Percentiles rank a stretch among this genome's conserved stretches.
Conservation (phyloP, 1,140 invertebrate genomes). For the Acromyrmex heyeri region DNA sequence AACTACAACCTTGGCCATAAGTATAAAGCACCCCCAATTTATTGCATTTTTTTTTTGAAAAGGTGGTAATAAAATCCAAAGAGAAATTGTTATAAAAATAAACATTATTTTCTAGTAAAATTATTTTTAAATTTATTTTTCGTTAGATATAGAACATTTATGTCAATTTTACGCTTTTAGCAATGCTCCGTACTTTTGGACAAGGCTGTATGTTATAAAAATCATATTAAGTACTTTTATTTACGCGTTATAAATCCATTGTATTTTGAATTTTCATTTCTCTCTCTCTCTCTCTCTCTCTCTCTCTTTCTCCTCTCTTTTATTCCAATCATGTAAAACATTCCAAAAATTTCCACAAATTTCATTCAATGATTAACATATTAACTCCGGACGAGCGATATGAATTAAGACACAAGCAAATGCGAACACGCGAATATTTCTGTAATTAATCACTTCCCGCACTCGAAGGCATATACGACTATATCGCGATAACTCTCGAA, state of each 20-base stretch:
- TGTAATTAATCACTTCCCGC: constrained; percentile 32
- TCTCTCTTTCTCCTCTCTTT: not conserved
- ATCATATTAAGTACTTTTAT: not conserved
- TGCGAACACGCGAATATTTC: constrained; percentile 7
- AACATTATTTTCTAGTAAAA: no score
- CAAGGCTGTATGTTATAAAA: not conserved
- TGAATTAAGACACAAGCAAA: constrained; percentile 11
- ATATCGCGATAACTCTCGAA: constrained; percentile 61
- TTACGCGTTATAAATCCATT: not conserved
- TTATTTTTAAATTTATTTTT: no score
- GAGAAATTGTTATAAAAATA: no score
- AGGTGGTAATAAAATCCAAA: no score
- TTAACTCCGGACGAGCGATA: not conserved
- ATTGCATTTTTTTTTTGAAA: no score
- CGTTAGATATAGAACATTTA: no score
- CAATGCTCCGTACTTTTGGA: no score
- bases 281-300: not conserved
- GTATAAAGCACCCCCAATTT: no score
- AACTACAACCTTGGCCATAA: not conserved
- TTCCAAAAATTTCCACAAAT: constrained; percentile 15
- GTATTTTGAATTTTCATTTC: constrained; percentile 1
- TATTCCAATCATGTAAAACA: not conserved
- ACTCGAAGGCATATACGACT: constrained; percentile 15
- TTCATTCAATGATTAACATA: not conserved
- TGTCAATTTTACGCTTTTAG: no score